phyloP scores from a whole-genome alignment of 2,113 vertebrate genomes.

The Tautogolabrus adspersus region DNA sequence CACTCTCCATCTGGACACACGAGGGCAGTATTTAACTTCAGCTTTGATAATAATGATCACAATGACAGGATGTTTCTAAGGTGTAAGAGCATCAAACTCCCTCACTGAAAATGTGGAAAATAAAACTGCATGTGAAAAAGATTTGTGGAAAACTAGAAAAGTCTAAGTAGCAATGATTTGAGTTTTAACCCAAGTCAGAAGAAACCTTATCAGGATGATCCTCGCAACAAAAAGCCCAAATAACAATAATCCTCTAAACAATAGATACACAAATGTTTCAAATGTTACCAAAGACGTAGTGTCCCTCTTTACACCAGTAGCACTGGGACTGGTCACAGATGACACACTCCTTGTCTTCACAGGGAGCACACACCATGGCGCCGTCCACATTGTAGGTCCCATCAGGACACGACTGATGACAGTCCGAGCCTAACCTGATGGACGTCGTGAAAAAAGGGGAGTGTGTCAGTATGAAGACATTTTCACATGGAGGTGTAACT shows the following conservation, averaged over 20 bases:
- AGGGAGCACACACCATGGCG: slow-evolving; percentile 79
- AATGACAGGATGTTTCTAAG: no score
- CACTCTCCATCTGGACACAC: slow-evolving; percentile 73
- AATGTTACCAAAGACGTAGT: slow-evolving; percentile 85
- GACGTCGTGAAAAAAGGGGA: slow-evolving; percentile 1
- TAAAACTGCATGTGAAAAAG: no score
- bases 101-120: background rate
- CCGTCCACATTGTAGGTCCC: slow-evolving; percentile 81
- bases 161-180: no score
- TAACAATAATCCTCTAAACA: no score
- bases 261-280: no score
- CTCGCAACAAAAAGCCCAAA: no score
- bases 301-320: slow-evolving; percentile 86
- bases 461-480: background rate
- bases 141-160: no score
- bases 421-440: slow-evolving; percentile 84
- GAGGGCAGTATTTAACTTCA: slow-evolving; percentile 2
- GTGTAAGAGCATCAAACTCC: background rate
- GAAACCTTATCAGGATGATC: no score
- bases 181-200: no score
- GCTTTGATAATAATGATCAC: background rate
- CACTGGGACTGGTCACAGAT: slow-evolving; percentile 87
- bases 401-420: slow-evolving; percentile 88
- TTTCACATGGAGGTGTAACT: no score
- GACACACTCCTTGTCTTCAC: slow-evolving; percentile 79